phyloP scores from a whole-genome alignment of 2,888 invertebrate species.

The Tachina grossa region DNA sequence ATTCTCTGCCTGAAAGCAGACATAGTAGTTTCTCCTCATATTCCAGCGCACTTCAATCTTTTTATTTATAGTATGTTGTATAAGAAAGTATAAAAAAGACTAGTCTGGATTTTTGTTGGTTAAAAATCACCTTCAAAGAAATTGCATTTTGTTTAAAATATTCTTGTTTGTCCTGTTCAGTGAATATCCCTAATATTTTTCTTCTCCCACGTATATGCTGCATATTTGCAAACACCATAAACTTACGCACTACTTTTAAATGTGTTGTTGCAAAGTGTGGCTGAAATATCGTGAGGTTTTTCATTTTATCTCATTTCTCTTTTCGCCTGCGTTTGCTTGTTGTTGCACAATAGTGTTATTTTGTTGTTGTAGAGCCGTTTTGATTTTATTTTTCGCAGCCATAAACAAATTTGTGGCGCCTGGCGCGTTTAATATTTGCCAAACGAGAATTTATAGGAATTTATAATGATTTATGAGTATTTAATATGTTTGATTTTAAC shows the following conservation, averaged over 20 bases:
- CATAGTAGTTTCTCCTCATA: too few species aligned
- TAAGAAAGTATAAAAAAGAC: too few species aligned
- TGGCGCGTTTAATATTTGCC: slow-evolving; percentile 26
- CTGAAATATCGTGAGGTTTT: slow-evolving; percentile 19
- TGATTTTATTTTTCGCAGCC: slow-evolving; percentile 25
- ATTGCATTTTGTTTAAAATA: too few species aligned
- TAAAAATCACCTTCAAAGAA: too few species aligned
- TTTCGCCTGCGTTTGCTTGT: background rate
- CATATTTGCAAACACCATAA: slow-evolving; percentile 18
- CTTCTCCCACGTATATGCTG: background rate
- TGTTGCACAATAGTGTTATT: slow-evolving; percentile 28
- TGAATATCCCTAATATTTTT: slow-evolving; percentile 36
- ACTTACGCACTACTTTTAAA: slow-evolving; percentile 16
- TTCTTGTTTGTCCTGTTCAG: too few species aligned
- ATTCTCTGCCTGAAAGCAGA: too few species aligned
- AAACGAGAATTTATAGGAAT: slow-evolving; percentile 48
- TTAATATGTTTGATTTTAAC: slow-evolving; percentile 62
- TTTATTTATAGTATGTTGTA: too few species aligned
- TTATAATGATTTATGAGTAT: slow-evolving; percentile 62
- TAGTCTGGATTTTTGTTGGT: too few species aligned
- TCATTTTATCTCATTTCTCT: background rate
- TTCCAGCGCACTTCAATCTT: too few species aligned
- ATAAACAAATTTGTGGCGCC: slow-evolving; percentile 64
- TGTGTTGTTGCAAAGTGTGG: slow-evolving; percentile 35
- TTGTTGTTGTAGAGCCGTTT: slow-evolving; percentile 19